phyloP scores from a whole-genome alignment of 2,797 vertebrate genomes.

The Sebastes elongatus region DNA sequence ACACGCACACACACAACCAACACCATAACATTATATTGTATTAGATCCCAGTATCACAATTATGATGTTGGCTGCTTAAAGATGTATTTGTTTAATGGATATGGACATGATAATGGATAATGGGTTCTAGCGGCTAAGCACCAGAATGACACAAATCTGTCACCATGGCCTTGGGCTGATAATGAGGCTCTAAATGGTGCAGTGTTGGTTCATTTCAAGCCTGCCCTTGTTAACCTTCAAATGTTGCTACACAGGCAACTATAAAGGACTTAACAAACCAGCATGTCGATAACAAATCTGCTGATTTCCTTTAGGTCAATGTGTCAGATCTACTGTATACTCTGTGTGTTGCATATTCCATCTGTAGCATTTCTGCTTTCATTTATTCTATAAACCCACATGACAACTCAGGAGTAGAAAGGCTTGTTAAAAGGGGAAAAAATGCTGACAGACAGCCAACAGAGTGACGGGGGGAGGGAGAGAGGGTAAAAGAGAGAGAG shows the following conservation, averaged over 20 bases:
- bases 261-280: conserved; percentile 33
- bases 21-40: too few relatives aligned
- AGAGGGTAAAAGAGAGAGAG: neutral
- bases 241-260: conserved; percentile 10
- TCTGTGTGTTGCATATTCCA: neutral
- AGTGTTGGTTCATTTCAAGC: conserved; percentile 15
- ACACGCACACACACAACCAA: too few relatives aligned
- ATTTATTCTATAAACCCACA: conserved; percentile 28
- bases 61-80: too few relatives aligned
- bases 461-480: conserved; percentile 9
- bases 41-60: too few relatives aligned
- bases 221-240: conserved; percentile 46
- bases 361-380: conserved; percentile 11
- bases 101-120: too few relatives aligned
- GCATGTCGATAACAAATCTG: conserved; percentile 29
- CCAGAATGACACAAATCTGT: neutral
- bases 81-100: too few relatives aligned
- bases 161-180: conserved; percentile 4
- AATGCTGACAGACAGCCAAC: conserved; percentile 37
- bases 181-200: conserved; percentile 45
- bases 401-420: conserved; percentile 27
- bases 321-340: conserved; percentile 26
- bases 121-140: too few relatives aligned
- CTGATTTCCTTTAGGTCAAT: conserved; percentile 31
- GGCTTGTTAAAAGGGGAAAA: conserved; percentile 31